Conservation (phyloP, 2,113 vertebrate species). For the Chamaetylas fuelleborni region DNA sequence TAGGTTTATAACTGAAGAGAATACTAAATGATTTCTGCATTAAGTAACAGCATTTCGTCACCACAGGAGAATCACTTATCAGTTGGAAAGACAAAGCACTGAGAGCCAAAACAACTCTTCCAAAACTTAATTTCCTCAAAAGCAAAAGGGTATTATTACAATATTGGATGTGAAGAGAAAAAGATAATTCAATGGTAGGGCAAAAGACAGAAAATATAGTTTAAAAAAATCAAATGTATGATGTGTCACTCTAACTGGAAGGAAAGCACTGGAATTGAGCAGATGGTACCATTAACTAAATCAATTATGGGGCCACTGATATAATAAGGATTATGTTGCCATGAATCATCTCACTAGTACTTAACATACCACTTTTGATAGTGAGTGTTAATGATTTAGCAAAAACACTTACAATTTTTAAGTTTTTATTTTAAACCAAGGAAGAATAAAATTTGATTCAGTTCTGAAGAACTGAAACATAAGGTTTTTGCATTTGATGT, state of each 20-base stretch:
- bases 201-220: neutral
- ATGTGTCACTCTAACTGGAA: neutral
- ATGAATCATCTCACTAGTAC: slow-evolving; percentile 19
- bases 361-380: neutral
- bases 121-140: neutral
- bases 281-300: slow-evolving; percentile 45
- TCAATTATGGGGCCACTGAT: neutral
- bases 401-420: neutral
- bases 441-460: neutral
- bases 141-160: neutral
- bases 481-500: neutral
- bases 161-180: neutral
- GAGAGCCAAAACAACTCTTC: neutral
- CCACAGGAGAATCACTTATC: neutral
- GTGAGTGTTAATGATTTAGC: neutral
- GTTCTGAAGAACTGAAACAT: neutral
- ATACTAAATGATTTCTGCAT: neutral
- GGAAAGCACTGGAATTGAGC: slow-evolving; percentile 16
- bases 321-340: neutral
- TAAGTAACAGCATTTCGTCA: neutral
- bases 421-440: neutral
- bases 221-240: neutral
- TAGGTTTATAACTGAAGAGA: neutral
- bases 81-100: neutral
- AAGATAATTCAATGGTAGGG: neutral